These are phyloP conservation scores for Cyprinodon brontotheroides DNA, from an alignment of 2,113 vertebrate genomes.

Conservation along the genomic window DNA sequence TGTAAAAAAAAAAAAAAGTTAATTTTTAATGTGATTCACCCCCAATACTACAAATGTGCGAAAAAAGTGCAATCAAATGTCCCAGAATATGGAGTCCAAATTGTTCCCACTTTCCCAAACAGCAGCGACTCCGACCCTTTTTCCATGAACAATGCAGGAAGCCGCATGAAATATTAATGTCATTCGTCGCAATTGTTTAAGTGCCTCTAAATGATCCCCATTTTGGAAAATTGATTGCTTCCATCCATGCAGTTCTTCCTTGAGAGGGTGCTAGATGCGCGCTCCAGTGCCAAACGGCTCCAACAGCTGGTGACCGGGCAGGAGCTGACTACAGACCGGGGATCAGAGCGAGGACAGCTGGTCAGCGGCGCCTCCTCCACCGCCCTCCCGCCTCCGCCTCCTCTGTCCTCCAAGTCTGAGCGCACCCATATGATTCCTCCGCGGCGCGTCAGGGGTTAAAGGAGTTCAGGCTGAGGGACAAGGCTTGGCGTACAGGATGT, in stretches of 20 bases:
- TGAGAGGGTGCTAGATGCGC: conserved; percentile 80
- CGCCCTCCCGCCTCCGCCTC: neutral
- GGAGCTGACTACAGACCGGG: conserved; percentile 77
- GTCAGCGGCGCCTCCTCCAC: conserved; percentile 80
- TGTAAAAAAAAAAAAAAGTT: no score
- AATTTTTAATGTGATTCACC: no score
- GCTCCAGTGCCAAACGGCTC: conserved; percentile 81
- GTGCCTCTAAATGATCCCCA: conserved; percentile 89
- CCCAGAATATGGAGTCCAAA: neutral
- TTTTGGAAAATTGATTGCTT: conserved; percentile 86
- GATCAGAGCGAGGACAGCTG: conserved; percentile 88
- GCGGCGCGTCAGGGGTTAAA: conserved; percentile 69
- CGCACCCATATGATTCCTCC: conserved; percentile 63
- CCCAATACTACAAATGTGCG: no score
- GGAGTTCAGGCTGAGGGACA: conserved; percentile 77
- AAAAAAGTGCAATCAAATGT: conserved; percentile 51
- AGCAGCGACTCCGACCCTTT: conserved; percentile 64
- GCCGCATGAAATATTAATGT: conserved; percentile 84
- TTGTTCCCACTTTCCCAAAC: conserved; percentile 53
- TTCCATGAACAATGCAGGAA: conserved; percentile 79
- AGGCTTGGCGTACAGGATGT: conserved; percentile 76
- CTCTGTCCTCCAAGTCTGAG: conserved; percentile 19
- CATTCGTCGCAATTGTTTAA: conserved; percentile 86
- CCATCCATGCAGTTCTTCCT: conserved; percentile 66
- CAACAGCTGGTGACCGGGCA: conserved; percentile 92